Base-by-base conservation (phyloP, 30 jellyfish, hydroid and myxozoan species). In the Turritopsis dohrnii region DNA sequence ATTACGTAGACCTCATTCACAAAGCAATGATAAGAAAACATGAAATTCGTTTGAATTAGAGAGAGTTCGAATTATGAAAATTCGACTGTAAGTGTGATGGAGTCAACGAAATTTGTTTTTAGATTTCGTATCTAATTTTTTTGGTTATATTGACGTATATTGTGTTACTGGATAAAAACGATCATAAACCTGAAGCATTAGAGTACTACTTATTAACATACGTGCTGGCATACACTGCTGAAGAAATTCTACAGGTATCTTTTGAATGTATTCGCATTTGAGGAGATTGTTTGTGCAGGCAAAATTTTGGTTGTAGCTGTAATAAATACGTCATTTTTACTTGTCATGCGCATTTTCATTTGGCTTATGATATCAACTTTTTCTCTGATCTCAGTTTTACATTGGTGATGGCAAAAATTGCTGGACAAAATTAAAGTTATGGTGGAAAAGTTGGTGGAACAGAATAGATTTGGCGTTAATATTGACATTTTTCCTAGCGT, bases 221-320 rank as follows among this genome's bases (percentile, higher is more conserved):
- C 72, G 94, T 91, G 30, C 79, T 85, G 29, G 84, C 97, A 16
- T 74, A 83, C 71, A 87, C 95, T 0, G 82, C 96, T 7, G 97
- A 91, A 81, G 97, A 91, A 84, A 29, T 91, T 13, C 88, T 91
- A 28, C 97, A 91, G 96, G 97, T 84, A 52, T n/a, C n/a, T n/a
- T n/a, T n/a, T n/a, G n/a, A n/a, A n/a, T n/a, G n/a, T n/a, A n/a
- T n/a, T n/a, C n/a, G n/a, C n/a, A n/a, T n/a, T n/a, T n/a, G n/a
- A n/a, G n/a, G n/a, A n/a, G n/a, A n/a, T n/a, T n/a, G n/a, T n/a
- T n/a, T n/a, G n/a, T n/a, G n/a, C n/a, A n/a, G n/a, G n/a, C n/a
- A n/a, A n/a, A n/a, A n/a, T n/a, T n/a, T n/a, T n/a, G n/a, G n/a
- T n/a, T n/a, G n/a, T n/a, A n/a, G n/a, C n/a, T n/a, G n/a, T n/a